A percentile compares a stretch with the other conserved stretches of the same genome.
Conservation (phyloP, 2,797 vertebrate species). For the Sebastes reedi region DNA sequence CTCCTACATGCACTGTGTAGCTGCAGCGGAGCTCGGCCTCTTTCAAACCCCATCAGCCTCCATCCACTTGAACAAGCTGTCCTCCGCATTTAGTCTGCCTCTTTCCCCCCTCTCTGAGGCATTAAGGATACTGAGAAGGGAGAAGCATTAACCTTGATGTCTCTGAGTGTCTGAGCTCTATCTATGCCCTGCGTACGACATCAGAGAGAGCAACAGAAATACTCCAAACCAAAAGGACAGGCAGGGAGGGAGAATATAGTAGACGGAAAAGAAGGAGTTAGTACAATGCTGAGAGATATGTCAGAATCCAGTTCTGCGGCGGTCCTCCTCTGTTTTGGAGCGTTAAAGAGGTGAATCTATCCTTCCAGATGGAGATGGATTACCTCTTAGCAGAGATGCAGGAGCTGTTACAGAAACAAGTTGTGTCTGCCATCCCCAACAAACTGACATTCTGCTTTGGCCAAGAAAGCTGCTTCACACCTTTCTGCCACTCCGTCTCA, state of each 20-base stretch:
- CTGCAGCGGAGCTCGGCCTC: conserved; percentile 2
- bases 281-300: background rate
- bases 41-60: conserved; percentile 16
- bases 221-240: background rate
- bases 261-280: background rate
- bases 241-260: background rate
- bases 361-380: too few relatives aligned
- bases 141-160: conserved; percentile 47
- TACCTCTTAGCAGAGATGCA: too few relatives aligned
- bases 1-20: background rate
- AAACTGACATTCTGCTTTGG: too few relatives aligned
- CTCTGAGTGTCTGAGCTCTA: conserved; percentile 23
- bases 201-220: background rate
- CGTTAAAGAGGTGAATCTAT: too few relatives aligned
- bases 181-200: conserved; percentile 23
- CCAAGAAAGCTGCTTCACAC: too few relatives aligned
- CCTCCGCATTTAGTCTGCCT: conserved; percentile 27
- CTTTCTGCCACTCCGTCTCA: too few relatives aligned
- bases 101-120: conserved; percentile 23
- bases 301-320: background rate
- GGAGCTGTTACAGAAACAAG: too few relatives aligned
- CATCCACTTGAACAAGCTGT: conserved; percentile 57
- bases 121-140: conserved; percentile 13
- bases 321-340: too few relatives aligned
- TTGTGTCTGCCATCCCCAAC: too few relatives aligned